Percentiles rank a stretch among this genome's conserved stretches.
Conservation (phyloP, 2,113 vertebrate genomes). For the Seriola aureovittata region DNA sequence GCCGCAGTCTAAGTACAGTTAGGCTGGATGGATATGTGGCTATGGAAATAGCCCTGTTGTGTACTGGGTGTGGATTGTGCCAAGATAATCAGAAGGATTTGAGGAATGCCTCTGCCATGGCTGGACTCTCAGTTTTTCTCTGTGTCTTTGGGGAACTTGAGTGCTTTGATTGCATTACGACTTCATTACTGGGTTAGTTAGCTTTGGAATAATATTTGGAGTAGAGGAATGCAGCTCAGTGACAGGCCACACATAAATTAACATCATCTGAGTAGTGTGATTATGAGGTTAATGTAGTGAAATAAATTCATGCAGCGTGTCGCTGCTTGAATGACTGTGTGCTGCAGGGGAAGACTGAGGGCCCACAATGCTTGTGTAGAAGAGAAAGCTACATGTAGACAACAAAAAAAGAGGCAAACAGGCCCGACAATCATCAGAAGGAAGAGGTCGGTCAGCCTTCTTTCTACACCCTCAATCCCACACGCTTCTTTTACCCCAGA, state of each 20-base stretch:
- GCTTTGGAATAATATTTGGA: conserved; percentile 76
- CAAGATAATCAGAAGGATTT: conserved; percentile 77
- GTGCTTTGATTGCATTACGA: conserved; percentile 70
- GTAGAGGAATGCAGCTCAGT: conserved; percentile 63
- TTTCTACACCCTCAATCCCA: conserved; percentile 17
- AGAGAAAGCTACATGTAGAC: conserved; percentile 41
- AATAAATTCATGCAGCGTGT: conserved; percentile 54
- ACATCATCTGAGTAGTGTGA: conserved; percentile 48
- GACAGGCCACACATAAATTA: conserved; percentile 69
- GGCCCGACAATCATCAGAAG: neutral
- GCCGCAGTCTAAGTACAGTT: conserved; percentile 52
- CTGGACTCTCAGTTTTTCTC: conserved; percentile 56
- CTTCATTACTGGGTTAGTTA: conserved; percentile 77
- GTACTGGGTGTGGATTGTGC: conserved; percentile 63
- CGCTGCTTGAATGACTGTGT: conserved; percentile 35
- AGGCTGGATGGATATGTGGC: conserved; percentile 67
- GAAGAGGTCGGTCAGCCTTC: conserved; percentile 13
- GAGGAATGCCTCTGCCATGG: conserved; percentile 66
- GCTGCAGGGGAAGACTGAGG: conserved; percentile 24
- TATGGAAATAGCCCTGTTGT: conserved; percentile 67
- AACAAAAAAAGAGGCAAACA: conserved; percentile 3
- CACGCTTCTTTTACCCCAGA: conserved; percentile 20
- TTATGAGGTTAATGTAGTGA: conserved; percentile 66
- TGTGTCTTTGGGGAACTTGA: conserved; percentile 54
- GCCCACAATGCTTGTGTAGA: neutral